Percentiles rank a stretch among this genome's conserved stretches.
Conservation (phyloP, 1,140 invertebrate species). For the Drosophila elegans region DNA sequence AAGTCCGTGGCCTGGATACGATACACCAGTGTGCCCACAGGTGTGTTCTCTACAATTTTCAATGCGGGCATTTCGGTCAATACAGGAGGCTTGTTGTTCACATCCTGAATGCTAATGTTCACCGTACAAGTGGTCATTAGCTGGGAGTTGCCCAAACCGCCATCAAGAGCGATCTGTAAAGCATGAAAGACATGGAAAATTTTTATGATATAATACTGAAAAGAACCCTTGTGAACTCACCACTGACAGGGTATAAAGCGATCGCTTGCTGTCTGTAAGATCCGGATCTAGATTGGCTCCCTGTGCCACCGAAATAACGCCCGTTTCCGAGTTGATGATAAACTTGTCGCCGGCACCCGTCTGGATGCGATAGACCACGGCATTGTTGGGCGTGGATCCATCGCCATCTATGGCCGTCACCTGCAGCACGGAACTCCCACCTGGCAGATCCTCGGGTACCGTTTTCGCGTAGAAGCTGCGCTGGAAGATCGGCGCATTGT, state of each 20-base stretch:
- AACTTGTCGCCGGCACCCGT: conserved; percentile 96
- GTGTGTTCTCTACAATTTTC: conserved; percentile 90
- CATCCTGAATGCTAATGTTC: conserved; percentile 94
- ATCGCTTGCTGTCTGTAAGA: conserved; percentile 90
- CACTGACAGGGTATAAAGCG: conserved; percentile 88
- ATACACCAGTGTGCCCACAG: conserved; percentile 89
- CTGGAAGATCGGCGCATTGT: conserved; percentile 93
- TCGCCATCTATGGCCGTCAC: conserved; percentile 93
- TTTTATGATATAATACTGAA: neutral
- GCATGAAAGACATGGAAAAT: neutral
- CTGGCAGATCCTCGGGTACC: conserved; percentile 92
- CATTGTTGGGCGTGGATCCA: conserved; percentile 93
- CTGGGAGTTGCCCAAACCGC: conserved; percentile 93
- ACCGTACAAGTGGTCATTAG: conserved; percentile 89
- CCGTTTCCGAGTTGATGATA: conserved; percentile 92
- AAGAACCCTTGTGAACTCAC: conserved; percentile 76
- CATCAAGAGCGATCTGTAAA: conserved; percentile 91
- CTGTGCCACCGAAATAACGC: conserved; percentile 92
- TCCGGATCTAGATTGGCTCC: conserved; percentile 96
- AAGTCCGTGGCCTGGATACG: conserved; percentile 91
- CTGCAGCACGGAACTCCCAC: conserved; percentile 92
- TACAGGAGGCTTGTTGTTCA: conserved; percentile 95
- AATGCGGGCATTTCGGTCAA: conserved; percentile 88
- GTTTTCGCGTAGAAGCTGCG: conserved; percentile 90
- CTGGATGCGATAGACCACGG: conserved; percentile 94